Evolutionary conservation across 2,888 invertebrate species (phyloP), one percentile per base, ranked within the genome.

Genomic region (Priocnemis perturbator): DNA sequence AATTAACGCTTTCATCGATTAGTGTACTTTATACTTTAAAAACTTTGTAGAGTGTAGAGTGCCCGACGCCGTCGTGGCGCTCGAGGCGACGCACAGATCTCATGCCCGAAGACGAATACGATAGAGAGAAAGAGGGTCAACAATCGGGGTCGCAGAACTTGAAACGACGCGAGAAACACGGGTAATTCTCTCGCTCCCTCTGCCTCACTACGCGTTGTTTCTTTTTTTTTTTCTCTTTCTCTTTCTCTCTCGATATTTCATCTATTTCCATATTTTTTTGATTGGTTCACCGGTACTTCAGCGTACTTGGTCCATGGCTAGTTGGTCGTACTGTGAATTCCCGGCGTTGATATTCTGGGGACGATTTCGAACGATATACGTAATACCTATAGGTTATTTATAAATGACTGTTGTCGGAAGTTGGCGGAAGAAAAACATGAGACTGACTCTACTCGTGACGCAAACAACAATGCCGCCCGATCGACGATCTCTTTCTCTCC

Each of bases 221-320:
- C n/a, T n/a, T n/a, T n/a, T n/a, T n/a, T n/a, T n/a, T n/a, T n/a
- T n/a, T n/a, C n/a, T n/a, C n/a, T n/a, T n/a, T n/a, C n/a, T n/a
- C n/a, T n/a, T n/a, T n/a, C n/a, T 64, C 59, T 61, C 65, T 53
- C 74, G 62, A 58, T 58, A 59, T 61, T 63, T 61, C 60, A 58
- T 45, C 61, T 60, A 57, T 58, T 52, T 66, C 17, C 14, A 5
- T 23, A 4, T 71, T 75, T 64, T 72, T 63, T 63, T 61, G 62
- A 60, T 68, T 69, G 63, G 65, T 60, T 71, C 73, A 76, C 79
- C 79, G 79, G 73, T 66, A 65, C 67, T 78, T 79, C 79, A 76
- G 79, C 75, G 79, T 79, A 79, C 79, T 79, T 79, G 79, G 79
- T 79, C 79, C 79, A 78, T 78, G 73, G 73, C 72, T 79, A 79